Evolutionary conservation across 2,888 invertebrate species (phyloP), one percentile per base, ranked within the genome.

Genomic region (Hirtodrosophila cameraria): DNA sequence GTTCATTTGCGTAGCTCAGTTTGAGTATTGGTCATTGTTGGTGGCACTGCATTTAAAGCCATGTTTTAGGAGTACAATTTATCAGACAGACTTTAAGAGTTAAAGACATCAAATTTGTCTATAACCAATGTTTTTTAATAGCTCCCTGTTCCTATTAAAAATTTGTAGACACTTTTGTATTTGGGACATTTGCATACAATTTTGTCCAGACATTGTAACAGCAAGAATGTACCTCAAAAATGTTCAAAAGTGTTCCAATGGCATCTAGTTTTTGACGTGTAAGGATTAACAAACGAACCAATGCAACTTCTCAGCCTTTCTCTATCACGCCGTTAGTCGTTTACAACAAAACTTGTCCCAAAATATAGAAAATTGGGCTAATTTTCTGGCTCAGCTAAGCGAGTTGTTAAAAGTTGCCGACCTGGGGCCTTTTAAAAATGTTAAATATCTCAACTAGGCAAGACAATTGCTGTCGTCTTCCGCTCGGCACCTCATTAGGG

Each of bases 401-500:
- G 23, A 13, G 11, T 23, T 48, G 36, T 48, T 30, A 39, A 20
- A n/a, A 27, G 27, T 9, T 20, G 2, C n/a, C 6, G 18, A 30
- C 9, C 8, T 33, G 25, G 15, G 8, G 20, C 39, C 48, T 31
- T 50, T 53, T 13, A 35, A 52, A 45, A 28, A 38, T 42, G 52
- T 69, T 28, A 52, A 65, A 62, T 57, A 74, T 65, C 75, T 70
- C 41, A 70, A 77, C 70, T 42, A 55, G 42, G 39, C 48, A 39
- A 39, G 55, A 48, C 69, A 82, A 67, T 62, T 41, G 52, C 33
- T 55, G 48, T 41, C 41, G 43, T 46, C 82, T 84, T 81, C 78
- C 78, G 84, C 62, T 84, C 78, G 70, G 46, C 84, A 84, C 79
- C 84, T 79, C 79, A 84, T 85, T 82, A 82, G 31, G 57, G 33